Evolutionary conservation across 2,888 invertebrate species (phyloP).

Genomic region (Atrina japonica): DNA sequence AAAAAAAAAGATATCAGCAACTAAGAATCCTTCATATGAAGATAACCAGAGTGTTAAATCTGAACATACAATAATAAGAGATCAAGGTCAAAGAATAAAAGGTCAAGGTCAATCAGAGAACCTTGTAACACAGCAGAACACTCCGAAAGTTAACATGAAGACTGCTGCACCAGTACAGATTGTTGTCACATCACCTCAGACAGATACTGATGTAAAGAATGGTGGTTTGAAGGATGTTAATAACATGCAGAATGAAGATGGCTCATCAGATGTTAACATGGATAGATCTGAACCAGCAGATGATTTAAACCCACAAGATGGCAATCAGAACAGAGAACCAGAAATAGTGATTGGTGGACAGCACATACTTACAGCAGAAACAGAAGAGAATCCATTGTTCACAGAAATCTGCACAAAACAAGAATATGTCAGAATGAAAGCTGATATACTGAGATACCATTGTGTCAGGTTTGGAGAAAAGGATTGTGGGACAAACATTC

Average conservation of each 20-base stretch:
- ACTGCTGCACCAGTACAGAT: no score
- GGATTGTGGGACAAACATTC: conserved; percentile 58
- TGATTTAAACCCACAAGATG: conserved; percentile 19
- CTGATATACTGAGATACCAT: conserved; percentile 69
- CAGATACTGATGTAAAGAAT: no score
- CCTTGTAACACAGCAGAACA: no score
- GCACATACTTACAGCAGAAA: conserved; percentile 3
- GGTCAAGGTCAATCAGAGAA: no score
- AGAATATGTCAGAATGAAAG: conserved; percentile 70
- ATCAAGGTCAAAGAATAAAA: no score
- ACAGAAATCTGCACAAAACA: conserved; percentile 57
- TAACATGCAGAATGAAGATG: neutral
- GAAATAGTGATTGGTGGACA: conserved; percentile 4
- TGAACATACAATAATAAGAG: no score
- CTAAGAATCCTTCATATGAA: no score
- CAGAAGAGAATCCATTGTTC: conserved; percentile 28
- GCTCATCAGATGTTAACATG: neutral
- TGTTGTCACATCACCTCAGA: no score
- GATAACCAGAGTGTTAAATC: no score
- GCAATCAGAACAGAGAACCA: neutral
- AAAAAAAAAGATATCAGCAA: no score
- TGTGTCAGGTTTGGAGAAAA: conserved; percentile 71
- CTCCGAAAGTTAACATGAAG: no score
- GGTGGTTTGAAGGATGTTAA: neutral
- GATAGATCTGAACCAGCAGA: conserved; percentile 1